phyloP scores from a whole-genome alignment of 2,888 invertebrate species.

The Seira sanloemensis region DNA sequence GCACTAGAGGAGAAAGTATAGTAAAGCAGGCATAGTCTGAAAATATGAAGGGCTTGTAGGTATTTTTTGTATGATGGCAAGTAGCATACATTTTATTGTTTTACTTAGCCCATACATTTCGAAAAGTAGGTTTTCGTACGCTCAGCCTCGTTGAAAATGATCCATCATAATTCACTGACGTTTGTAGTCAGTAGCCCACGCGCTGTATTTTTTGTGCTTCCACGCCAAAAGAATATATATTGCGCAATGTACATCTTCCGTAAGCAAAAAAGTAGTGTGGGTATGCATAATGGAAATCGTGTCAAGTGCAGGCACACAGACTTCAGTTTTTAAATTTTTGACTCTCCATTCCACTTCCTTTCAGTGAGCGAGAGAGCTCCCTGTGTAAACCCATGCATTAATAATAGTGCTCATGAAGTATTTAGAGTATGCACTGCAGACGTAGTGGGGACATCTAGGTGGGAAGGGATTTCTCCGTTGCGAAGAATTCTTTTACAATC shows the following conservation, averaged over 20 bases:
- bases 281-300: slow-evolving; percentile 20
- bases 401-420: slow-evolving; percentile 11
- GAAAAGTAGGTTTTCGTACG: no score
- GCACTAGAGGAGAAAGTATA: no score
- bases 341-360: slow-evolving; percentile 10
- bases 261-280: neutral
- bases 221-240: no score
- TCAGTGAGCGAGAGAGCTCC: neutral
- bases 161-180: slow-evolving; percentile 37
- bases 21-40: no score
- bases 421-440: neutral
- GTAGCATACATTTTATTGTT: no score
- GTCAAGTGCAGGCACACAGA: slow-evolving; percentile 36
- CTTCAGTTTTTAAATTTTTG: neutral
- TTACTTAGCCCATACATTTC: no score
- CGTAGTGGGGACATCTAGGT: neutral
- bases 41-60: no score
- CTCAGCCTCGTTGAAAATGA: slow-evolving; percentile 17
- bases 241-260: no score
- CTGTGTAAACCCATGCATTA: slow-evolving; percentile 13
- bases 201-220: neutral
- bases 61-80: no score
- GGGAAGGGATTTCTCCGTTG: neutral
- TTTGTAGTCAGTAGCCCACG: no score
- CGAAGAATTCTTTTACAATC: neutral